Conservation (phyloP, 2,113 vertebrate species). For the Mesoclemmys tuberculata region DNA sequence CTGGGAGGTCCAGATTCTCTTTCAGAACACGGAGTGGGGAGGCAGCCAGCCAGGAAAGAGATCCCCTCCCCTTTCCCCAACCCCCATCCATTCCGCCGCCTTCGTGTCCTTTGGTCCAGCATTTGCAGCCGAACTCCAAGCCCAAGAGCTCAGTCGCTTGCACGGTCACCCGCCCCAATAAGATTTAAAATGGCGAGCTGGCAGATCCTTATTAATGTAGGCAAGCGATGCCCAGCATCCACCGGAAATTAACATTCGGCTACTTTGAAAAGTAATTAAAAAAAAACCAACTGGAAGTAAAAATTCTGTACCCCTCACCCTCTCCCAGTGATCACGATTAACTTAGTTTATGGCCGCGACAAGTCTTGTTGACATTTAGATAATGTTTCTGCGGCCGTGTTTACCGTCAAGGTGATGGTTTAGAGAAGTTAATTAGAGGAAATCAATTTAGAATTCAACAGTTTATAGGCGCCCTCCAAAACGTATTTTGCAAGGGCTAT, state of each 20-base stretch:
- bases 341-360: accelerated
- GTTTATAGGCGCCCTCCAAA: neutral
- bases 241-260: neutral
- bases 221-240: neutral
- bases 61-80: accelerated
- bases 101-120: neutral
- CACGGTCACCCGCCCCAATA: neutral
- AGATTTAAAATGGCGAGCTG: neutral
- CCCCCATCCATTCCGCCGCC: accelerated
- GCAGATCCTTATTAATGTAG: accelerated
- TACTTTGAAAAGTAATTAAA: neutral
- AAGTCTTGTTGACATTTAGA: accelerated
- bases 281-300: neutral
- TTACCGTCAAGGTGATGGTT: neutral
- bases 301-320: accelerated
- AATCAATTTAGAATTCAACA: constrained; percentile 6
- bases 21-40: neutral
- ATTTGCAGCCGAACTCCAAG: neutral
- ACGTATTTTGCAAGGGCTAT: neutral
- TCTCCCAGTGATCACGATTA: neutral
- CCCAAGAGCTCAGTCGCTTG: neutral
- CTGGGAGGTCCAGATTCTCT: neutral
- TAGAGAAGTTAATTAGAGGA: neutral
- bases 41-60: neutral
- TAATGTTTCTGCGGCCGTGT: neutral